Percentiles rank a stretch among this genome's conserved stretches.
Conservation (phyloP, 2,797 vertebrate species). For the Mormyrops boulengeri region DNA sequence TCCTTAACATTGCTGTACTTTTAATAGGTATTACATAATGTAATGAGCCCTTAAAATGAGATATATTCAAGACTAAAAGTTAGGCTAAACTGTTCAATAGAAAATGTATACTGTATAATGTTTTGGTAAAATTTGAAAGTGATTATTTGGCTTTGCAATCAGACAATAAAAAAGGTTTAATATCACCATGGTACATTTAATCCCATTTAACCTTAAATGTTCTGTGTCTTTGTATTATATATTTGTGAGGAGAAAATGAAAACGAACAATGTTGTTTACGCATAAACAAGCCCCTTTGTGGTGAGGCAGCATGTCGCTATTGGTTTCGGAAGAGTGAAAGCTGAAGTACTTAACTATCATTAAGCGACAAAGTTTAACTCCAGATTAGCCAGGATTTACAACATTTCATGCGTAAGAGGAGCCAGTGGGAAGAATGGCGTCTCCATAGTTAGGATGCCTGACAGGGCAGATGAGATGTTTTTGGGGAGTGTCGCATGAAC, state of each 20-base stretch:
- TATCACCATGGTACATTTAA: background rate
- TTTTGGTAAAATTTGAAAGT: background rate
- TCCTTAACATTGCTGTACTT: background rate
- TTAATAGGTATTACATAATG: background rate
- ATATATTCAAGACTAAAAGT: background rate
- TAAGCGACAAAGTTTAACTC: background rate
- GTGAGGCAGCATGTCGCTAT: background rate
- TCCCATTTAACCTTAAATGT: background rate
- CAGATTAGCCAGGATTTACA: background rate
- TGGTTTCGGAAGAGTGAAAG: background rate
- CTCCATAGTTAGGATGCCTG: background rate
- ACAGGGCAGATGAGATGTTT: background rate
- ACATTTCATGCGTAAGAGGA: background rate
- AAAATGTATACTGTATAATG: background rate
- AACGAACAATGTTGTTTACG: background rate
- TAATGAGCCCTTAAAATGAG: background rate
- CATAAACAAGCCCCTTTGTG: background rate
- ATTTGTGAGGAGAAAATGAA: background rate
- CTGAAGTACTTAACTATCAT: background rate
- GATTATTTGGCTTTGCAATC: background rate
- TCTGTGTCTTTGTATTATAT: background rate
- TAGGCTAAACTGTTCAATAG: background rate
- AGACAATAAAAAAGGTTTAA: background rate
- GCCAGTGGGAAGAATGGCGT: background rate
- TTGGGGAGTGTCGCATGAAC: background rate